Percentiles rank a stretch among this genome's conserved stretches.
Evolutionary conservation across 2,888 invertebrate genomes (phyloP).

Genomic region (Phania funesta): DNA sequence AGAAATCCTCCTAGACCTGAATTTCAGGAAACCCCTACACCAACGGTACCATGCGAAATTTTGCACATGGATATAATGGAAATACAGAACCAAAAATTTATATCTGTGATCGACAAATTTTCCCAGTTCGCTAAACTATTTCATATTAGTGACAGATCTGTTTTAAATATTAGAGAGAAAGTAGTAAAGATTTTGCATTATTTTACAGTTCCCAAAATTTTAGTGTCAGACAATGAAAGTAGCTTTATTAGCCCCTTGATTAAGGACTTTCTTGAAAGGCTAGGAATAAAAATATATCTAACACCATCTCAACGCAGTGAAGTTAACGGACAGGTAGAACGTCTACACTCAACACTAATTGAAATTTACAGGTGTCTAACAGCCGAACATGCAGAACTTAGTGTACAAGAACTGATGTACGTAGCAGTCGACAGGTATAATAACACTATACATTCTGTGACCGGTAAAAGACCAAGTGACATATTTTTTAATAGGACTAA

Average conservation of each 20-base stretch:
- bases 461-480: conserved; percentile 25
- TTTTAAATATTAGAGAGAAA: conserved; percentile 59
- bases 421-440: conserved; percentile 66
- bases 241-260: conserved; percentile 60
- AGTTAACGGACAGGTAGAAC: conserved; percentile 64
- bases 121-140: conserved; percentile 65
- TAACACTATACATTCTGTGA: conserved; percentile 64
- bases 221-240: conserved; percentile 61
- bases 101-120: conserved; percentile 57
- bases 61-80: conserved; percentile 58
- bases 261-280: background rate
- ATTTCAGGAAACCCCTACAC: conserved; percentile 30
- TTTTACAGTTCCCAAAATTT: conserved; percentile 56
- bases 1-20: conserved; percentile 14
- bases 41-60: conserved; percentile 28
- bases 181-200: conserved; percentile 58
- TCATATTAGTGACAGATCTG: conserved; percentile 25
- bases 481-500: background rate
- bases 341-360: conserved; percentile 62
- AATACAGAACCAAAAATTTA: conserved; percentile 55
- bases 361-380: conserved; percentile 65
- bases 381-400: conserved; percentile 30
- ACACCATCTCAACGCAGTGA: conserved; percentile 62
- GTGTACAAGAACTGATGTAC: conserved; percentile 32
- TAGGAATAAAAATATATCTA: conserved; percentile 55